Evolutionary conservation across 2,888 invertebrate genomes (phyloP).

Genomic region (Pogonocherus hispidulus): DNA sequence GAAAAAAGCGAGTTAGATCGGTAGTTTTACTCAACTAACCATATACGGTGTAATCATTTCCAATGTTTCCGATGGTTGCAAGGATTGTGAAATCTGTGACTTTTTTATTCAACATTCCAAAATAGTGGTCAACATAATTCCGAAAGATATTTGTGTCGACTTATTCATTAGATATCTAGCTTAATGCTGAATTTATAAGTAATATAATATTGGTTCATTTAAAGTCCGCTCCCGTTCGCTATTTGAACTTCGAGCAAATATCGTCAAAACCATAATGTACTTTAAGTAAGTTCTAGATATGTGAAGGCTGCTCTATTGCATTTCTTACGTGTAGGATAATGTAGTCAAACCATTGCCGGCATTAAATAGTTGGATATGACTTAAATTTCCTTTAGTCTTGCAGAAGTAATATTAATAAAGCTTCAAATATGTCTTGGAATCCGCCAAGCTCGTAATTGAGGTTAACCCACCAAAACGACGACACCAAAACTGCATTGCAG

Average conservation of each 20-base stretch:
- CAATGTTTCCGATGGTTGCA: too few relatives aligned
- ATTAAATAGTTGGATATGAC: slow-evolving; percentile 33
- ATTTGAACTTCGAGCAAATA: background rate
- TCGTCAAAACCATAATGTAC: slow-evolving; percentile 13
- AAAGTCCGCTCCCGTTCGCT: background rate
- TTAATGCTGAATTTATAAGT: too few relatives aligned
- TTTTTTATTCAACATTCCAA: too few relatives aligned
- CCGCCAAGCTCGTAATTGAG: slow-evolving; percentile 11
- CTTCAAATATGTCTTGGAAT: background rate
- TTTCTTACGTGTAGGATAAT: slow-evolving; percentile 17
- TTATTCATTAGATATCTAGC: too few relatives aligned
- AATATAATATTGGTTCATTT: background rate
- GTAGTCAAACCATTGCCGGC: slow-evolving; percentile 20
- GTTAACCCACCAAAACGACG: slow-evolving; percentile 12
- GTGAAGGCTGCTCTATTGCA: background rate
- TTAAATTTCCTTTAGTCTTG: slow-evolving; percentile 21
- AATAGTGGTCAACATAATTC: too few relatives aligned
- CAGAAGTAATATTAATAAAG: slow-evolving; percentile 13
- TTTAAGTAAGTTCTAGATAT: slow-evolving; percentile 11
- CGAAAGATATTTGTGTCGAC: too few relatives aligned
- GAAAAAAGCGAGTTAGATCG: too few relatives aligned
- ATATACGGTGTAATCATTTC: too few relatives aligned
- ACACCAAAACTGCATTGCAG: slow-evolving; percentile 2
- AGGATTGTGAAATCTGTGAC: too few relatives aligned
- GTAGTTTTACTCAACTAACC: too few relatives aligned